A percentile compares a stretch with the other conserved stretches of the same genome.
Conservation (phyloP, 2,113 vertebrate species). For the Seriola aureovittata region DNA sequence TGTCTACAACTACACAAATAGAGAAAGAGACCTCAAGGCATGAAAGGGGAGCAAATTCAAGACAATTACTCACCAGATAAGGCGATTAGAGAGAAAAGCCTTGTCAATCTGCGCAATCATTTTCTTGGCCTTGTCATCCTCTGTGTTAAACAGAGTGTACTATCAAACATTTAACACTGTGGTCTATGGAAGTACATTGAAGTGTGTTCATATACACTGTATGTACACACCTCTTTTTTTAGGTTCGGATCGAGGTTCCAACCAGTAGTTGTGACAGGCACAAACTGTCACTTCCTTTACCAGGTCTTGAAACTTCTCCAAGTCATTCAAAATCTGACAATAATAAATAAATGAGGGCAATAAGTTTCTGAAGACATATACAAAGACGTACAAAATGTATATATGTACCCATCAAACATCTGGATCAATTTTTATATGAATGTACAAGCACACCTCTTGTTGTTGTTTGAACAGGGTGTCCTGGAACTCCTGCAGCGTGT, state of each 20-base stretch:
- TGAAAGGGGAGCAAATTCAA: background rate
- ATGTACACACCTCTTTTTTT: slow-evolving; percentile 47
- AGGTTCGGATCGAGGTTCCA: slow-evolving; percentile 75
- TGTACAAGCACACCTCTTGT: slow-evolving; percentile 78
- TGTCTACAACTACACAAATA: background rate
- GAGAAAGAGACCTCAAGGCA: background rate
- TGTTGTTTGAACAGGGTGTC: slow-evolving; percentile 78
- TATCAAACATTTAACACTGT: background rate
- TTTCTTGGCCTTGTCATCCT: slow-evolving; percentile 69
- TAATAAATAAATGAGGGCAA: slow-evolving; percentile 12
- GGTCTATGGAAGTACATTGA: background rate
- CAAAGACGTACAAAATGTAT: background rate
- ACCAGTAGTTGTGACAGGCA: slow-evolving; percentile 81
- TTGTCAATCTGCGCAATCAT: slow-evolving; percentile 81
- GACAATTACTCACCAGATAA: slow-evolving; percentile 83
- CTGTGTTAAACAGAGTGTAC: slow-evolving; percentile 44
- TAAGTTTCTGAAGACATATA: background rate
- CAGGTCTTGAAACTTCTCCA: slow-evolving; percentile 85
- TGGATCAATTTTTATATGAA: background rate
- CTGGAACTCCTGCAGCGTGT: slow-evolving; percentile 87
- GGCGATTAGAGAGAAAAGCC: slow-evolving; percentile 77
- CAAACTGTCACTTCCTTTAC: slow-evolving; percentile 85
- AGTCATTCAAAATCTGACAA: slow-evolving; percentile 80
- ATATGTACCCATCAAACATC: background rate
- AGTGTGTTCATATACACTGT: background rate